Evolutionary conservation across 2,888 invertebrate genomes (phyloP).

Genomic region (Bugulina stolonifera): DNA sequence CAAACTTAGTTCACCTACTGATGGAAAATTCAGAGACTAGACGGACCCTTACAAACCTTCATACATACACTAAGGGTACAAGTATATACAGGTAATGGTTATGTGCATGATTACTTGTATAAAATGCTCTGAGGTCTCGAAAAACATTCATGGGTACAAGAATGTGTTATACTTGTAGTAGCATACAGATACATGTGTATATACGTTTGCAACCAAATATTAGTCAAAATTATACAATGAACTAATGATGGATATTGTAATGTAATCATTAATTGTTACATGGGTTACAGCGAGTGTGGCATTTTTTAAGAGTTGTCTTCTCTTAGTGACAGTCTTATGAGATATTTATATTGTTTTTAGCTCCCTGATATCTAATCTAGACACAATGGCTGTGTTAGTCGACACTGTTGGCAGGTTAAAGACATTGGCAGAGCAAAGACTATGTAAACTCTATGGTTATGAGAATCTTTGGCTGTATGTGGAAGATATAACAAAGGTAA

Average conservation of each 20-base stretch:
- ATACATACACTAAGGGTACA: background rate
- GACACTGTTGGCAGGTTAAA: background rate
- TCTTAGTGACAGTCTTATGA: background rate
- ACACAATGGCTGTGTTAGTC: background rate
- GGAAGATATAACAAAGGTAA: slow-evolving; percentile 17
- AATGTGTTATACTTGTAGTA: too few species aligned
- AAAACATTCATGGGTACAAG: too few species aligned
- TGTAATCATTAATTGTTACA: background rate
- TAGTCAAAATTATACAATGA: too few species aligned
- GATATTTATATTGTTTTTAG: background rate
- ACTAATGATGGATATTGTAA: too few species aligned
- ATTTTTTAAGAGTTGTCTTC: background rate
- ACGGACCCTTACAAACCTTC: background rate
- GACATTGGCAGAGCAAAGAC: background rate
- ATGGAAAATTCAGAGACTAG: background rate
- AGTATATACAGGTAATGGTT: slow-evolving; percentile 5
- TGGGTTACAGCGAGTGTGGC: background rate
- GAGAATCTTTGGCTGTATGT: background rate
- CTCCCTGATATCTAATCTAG: background rate
- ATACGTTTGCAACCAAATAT: too few species aligned
- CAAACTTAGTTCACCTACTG: background rate
- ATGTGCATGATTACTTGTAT: too few species aligned
- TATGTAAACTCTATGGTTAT: background rate
- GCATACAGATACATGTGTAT: too few species aligned
- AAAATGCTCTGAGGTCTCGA: too few species aligned